Percentiles rank a stretch among this genome's conserved stretches.
These are phyloP conservation scores for Hypsibius dujardini DNA, from an alignment of 1,140 invertebrate genomes.

Conservation along the genomic window DNA sequence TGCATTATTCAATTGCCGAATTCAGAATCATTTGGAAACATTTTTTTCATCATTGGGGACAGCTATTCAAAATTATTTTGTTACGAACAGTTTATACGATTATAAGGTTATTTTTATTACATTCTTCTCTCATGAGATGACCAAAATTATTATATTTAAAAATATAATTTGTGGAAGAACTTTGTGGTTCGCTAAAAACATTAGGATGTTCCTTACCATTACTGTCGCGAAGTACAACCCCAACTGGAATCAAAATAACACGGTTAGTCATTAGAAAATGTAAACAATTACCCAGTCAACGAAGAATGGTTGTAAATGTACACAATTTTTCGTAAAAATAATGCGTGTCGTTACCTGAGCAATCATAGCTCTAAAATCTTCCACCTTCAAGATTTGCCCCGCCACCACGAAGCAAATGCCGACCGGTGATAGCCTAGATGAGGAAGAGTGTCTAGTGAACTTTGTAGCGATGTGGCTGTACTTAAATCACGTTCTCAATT, in stretches of 20 bases:
- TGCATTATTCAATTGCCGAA: too few species aligned
- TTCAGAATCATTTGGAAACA: too few species aligned
- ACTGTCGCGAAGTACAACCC: slow-evolving; percentile 40
- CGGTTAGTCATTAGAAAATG: too few species aligned
- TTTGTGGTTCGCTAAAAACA: too few species aligned
- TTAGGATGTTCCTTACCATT: slow-evolving; percentile 20
- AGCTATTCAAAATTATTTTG: background rate
- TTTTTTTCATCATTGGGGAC: background rate
- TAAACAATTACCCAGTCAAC: too few species aligned
- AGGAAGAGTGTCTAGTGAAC: background rate
- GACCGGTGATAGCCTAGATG: slow-evolving; percentile 48
- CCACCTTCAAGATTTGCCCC: slow-evolving; percentile 39
- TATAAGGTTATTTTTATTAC: too few species aligned
- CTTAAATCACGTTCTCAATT: background rate
- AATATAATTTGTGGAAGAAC: too few species aligned
- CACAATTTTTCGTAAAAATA: background rate
- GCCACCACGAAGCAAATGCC: slow-evolving; percentile 51
- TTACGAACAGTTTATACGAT: background rate
- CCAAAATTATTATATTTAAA: too few species aligned
- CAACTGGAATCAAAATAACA: slow-evolving; percentile 30
- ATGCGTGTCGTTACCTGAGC: slow-evolving; percentile 23
- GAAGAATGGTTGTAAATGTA: too few species aligned
- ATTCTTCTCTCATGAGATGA: too few species aligned
- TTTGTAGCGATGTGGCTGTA: slow-evolving; percentile 4
- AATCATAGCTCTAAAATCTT: slow-evolving; percentile 35